Percentiles rank a stretch among this genome's conserved stretches.
phyloP scores from a whole-genome alignment of 2,888 invertebrate species.

The Drosophila kuntzei region DNA sequence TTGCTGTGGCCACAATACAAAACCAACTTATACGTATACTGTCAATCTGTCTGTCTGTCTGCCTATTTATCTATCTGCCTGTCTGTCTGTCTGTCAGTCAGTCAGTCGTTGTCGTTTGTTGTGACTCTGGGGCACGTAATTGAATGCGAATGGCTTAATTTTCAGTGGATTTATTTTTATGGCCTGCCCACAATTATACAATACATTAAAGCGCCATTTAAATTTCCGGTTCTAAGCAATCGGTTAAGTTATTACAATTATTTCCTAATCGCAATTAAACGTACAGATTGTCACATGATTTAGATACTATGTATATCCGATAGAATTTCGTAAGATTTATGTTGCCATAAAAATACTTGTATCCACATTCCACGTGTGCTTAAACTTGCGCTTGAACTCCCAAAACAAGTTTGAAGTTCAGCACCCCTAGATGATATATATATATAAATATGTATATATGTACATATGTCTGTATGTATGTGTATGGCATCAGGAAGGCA shows the following conservation, averaged over 20 bases:
- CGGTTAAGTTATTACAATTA: conserved; percentile 42
- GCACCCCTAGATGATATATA: conserved; percentile 40
- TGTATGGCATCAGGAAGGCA: conserved; percentile 31
- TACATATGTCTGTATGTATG: not conserved
- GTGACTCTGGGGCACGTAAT: conserved; percentile 64
- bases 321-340: conserved; percentile 11
- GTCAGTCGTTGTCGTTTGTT: conserved; percentile 4
- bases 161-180: conserved; percentile 63
- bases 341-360: conserved; percentile 10
- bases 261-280: conserved; percentile 21
- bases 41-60: conserved; percentile 13
- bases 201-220: conserved; percentile 59
- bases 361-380: conserved; percentile 16
- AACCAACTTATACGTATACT: conserved; percentile 7
- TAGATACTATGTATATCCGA: conserved; percentile 3
- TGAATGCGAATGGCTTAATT: conserved; percentile 76
- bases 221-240: conserved; percentile 64
- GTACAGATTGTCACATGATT: conserved; percentile 10
- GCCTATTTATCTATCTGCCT: conserved; percentile 5
- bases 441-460: not conserved
- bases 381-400: conserved; percentile 23
- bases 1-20: conserved; percentile 31
- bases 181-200: conserved; percentile 66
- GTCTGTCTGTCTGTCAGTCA: conserved; percentile 14
- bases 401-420: conserved; percentile 42